A percentile compares a stretch with the other conserved stretches of the same genome.
Conservation (phyloP, 2,888 invertebrate species). For the Rhagium mordax region DNA sequence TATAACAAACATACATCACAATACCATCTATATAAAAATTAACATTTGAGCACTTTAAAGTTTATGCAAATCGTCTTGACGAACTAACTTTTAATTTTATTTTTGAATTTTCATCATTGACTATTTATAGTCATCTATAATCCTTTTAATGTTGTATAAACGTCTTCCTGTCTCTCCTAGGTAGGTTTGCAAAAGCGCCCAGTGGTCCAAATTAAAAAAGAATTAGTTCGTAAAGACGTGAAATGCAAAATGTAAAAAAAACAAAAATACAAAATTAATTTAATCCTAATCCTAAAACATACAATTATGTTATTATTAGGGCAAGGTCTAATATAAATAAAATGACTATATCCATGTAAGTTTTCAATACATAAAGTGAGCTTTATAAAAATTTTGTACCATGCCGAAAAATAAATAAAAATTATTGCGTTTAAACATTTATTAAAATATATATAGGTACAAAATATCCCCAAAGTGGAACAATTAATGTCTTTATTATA, state of each 20-base stretch:
- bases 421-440: constrained; percentile 27
- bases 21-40: constrained; percentile 62
- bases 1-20: constrained; percentile 64
- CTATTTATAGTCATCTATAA: constrained; percentile 4
- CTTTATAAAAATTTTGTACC: constrained; percentile 32
- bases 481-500: constrained; percentile 21
- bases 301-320: constrained; percentile 41
- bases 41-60: constrained; percentile 62
- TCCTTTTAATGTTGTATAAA: not conserved
- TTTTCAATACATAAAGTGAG: constrained; percentile 21
- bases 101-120: not conserved
- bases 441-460: constrained; percentile 30
- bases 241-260: constrained; percentile 35
- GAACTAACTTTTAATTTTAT: constrained; percentile 23
- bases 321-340: constrained; percentile 52
- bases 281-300: constrained; percentile 41
- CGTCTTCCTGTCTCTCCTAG: constrained; percentile 19
- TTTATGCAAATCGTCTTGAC: constrained; percentile 29
- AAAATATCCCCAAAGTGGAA: constrained; percentile 26
- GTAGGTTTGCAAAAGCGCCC: not conserved
- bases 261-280: constrained; percentile 45
- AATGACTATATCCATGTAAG: constrained; percentile 49
- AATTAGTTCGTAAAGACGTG: constrained; percentile 33
- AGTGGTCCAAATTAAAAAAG: constrained; percentile 1
- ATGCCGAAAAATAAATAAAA: constrained; percentile 32